These are phyloP conservation scores for Aproaerema taeniolella DNA, from an alignment of 2,888 invertebrate species.

Conservation along the genomic window DNA sequence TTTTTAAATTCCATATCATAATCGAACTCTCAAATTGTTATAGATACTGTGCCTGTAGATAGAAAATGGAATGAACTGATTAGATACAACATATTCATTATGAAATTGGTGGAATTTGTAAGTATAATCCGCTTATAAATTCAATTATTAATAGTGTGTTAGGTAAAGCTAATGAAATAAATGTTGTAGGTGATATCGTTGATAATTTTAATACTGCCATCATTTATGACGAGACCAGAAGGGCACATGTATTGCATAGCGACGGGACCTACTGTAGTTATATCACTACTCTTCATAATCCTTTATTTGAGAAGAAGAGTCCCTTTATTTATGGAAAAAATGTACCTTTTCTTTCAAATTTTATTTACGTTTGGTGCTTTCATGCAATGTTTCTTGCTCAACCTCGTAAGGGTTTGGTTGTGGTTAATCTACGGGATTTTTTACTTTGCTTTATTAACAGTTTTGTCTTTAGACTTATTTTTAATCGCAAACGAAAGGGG, in stretches of 20 bases:
- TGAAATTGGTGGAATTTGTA: constrained; percentile 70
- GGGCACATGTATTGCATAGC: constrained; percentile 73
- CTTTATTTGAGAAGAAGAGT: constrained; percentile 61
- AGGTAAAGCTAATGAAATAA: neutral
- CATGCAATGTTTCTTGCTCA: constrained; percentile 63
- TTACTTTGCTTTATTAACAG: constrained; percentile 58
- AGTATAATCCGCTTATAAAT: constrained; percentile 34
- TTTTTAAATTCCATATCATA: too few species aligned
- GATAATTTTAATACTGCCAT: constrained; percentile 47
- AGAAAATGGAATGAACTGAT: constrained; percentile 67
- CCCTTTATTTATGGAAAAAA: constrained; percentile 69
- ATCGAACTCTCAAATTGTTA: too few species aligned
- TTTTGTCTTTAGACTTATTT: constrained; percentile 57
- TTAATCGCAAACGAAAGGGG: constrained; percentile 68
- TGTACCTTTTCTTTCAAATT: constrained; percentile 71
- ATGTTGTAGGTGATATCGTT: constrained; percentile 56
- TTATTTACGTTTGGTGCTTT: constrained; percentile 68
- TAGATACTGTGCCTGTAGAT: constrained; percentile 67
- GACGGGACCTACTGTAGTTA: constrained; percentile 61
- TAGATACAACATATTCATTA: constrained; percentile 66
- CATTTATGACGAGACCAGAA: constrained; percentile 45
- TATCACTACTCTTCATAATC: constrained; percentile 58
- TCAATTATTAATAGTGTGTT: constrained; percentile 14
- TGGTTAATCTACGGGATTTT: constrained; percentile 63
- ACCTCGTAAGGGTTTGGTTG: constrained; percentile 55